Evolutionary conservation across 2,797 vertebrate genomes (phyloP).

Genomic region (Dendrocincla tyrannina): DNA sequence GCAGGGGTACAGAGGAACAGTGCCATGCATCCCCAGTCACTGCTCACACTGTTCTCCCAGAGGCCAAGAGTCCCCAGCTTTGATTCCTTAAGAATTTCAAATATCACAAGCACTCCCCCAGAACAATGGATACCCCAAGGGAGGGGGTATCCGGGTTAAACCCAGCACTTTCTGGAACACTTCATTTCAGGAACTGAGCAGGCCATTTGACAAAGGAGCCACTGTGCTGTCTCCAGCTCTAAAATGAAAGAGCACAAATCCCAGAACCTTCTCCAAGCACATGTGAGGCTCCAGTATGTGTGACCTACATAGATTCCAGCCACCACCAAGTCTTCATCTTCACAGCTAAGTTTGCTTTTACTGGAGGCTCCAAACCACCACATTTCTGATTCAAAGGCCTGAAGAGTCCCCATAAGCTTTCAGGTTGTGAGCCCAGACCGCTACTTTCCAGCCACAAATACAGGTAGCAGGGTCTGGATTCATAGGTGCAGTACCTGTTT

Average conservation of each 20-base stretch:
- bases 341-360: not conserved
- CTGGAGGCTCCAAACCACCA: not conserved
- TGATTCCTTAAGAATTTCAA: not conserved
- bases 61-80: not conserved
- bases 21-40: fast-evolving
- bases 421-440: not conserved
- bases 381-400: not conserved
- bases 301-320: not conserved
- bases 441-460: not conserved
- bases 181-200: not conserved
- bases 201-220: not conserved
- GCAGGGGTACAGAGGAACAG: not conserved
- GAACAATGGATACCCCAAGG: not conserved
- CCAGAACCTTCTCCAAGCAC: not conserved
- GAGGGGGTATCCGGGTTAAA: not conserved
- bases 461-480: not conserved
- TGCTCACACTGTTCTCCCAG: not conserved
- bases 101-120: not conserved
- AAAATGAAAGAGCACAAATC: not conserved
- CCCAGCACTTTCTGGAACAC: not conserved
- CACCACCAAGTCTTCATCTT: not conserved
- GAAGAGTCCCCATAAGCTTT: not conserved
- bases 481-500: not conserved
- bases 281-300: not conserved
- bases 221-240: not conserved